phyloP scores from a whole-genome alignment of 2,888 invertebrate genomes.

The Latrodectus hesperus region DNA sequence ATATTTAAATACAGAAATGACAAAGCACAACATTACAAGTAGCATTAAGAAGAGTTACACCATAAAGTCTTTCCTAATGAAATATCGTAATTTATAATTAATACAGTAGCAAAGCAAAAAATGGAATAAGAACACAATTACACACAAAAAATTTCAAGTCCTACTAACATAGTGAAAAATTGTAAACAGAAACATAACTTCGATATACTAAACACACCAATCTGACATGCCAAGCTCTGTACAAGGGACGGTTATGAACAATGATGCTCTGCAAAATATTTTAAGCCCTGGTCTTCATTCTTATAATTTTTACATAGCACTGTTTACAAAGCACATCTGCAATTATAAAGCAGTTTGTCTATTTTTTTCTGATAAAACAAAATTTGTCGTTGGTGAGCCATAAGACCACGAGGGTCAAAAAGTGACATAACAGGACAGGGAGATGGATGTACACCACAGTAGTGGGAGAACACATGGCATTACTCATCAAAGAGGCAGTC shows the following conservation, averaged over 20 bases:
- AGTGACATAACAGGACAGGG: conserved; percentile 60
- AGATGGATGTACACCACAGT: conserved; percentile 63
- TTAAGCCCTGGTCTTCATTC: conserved; percentile 44
- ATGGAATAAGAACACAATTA: conserved; percentile 9
- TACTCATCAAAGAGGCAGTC: conserved; percentile 65
- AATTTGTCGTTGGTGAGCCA: conserved; percentile 60
- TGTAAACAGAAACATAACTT: conserved; percentile 41
- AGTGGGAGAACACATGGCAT: conserved; percentile 66
- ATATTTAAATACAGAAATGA: conserved; percentile 50
- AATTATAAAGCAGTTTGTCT: conserved; percentile 45
- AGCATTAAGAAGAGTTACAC: conserved; percentile 34
- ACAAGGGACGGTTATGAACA: conserved; percentile 69
- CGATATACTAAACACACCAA: conserved; percentile 67
- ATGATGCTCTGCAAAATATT: conserved; percentile 65
- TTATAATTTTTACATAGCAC: conserved; percentile 35
- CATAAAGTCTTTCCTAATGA: neutral
- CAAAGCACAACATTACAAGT: conserved; percentile 45
- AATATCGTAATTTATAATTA: conserved; percentile 11
- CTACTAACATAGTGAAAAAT: conserved; percentile 37
- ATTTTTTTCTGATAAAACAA: conserved; percentile 40
- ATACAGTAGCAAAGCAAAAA: conserved; percentile 40
- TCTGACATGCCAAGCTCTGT: conserved; percentile 69
- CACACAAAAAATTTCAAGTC: conserved; percentile 22
- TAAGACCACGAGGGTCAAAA: conserved; percentile 60
- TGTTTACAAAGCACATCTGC: conserved; percentile 62